Evolutionary conservation across 1,140 invertebrate species (phyloP), one percentile per base, ranked within the genome.

Genomic region (Drosophila murphyi): DNA sequence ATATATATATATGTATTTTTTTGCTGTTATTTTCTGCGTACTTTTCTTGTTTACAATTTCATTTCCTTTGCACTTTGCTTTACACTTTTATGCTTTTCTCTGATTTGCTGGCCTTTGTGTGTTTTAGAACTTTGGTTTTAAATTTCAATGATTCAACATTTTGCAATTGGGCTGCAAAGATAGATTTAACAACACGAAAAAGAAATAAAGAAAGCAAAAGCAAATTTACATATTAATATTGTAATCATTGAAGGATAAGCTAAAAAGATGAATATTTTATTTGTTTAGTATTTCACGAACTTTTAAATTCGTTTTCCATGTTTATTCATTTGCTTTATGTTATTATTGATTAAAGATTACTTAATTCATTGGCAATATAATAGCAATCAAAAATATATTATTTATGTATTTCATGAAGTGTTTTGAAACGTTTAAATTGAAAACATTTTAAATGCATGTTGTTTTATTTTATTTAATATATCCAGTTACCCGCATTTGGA

Each of bases 101-200:
- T 55, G 35, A 29, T 32, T 57, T 64, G 35, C 41, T 70, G 61
- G 63, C 41, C 50, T 60, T 60, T 72, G 32, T 72, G 32, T 68
- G 41, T 74, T 60, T 78, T 54, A 59, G 51, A 64, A 75, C 68
- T 78, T 72, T 76, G 78, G 63, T 72, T 71, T 76, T 68, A 43
- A 63, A 76, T 81, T 81, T 69, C 78, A 78, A 59, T 70, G 29
- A 78, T 78, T 72, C 50, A 70, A 80, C 63, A 69, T 78, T 78
- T 65, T 64, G 63, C 64, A 74, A 57, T 70, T 48, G 48, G 37
- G 51, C 76, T 80, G 78, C 34, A 78, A 75, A 54, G 62, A 78
- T 28, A 65, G 50, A n/a, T 43, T 28, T 3, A 52, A 47, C 0
- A 60, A 29, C 50, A 61, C 1, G n/a, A 55, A 61, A 54, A 7